Conservation (phyloP, 1,140 invertebrate species). For the Lethocerus indicus region DNA sequence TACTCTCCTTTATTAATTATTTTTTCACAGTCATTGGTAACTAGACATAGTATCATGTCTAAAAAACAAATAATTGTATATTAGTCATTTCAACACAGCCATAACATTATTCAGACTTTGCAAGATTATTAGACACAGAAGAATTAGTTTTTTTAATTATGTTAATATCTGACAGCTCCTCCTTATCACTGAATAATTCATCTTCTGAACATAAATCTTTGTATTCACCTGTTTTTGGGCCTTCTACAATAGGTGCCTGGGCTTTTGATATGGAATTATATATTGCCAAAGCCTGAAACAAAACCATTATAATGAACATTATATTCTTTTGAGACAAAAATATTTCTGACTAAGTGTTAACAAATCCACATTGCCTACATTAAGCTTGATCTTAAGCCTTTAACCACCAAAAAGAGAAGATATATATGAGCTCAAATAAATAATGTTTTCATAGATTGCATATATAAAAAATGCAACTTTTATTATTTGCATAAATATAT, state of each 20-base stretch:
- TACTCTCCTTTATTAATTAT: no score
- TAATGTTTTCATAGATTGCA: neutral
- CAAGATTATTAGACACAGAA: no score
- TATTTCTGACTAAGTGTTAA: neutral
- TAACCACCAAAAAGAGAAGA: neutral
- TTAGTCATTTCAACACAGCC: no score
- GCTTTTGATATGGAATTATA: conserved; percentile 5
- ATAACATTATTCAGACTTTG: no score
- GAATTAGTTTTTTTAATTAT: no score
- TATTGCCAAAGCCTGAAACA: conserved; percentile 11
- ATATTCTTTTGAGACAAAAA: neutral
- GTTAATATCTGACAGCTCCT: no score
- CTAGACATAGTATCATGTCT: no score
- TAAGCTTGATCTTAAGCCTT: neutral
- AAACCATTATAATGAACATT: neutral
- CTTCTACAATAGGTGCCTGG: neutral
- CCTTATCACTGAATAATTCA: no score
- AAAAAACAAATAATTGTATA: no score
- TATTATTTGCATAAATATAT: neutral
- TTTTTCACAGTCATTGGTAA: no score
- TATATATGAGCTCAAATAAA: neutral
- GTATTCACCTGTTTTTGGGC: no score
- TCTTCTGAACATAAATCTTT: no score
- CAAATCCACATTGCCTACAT: neutral
- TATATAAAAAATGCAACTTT: neutral